Conservation (phyloP, 2,797 vertebrate species). For the Meriones psammophilus region DNA sequence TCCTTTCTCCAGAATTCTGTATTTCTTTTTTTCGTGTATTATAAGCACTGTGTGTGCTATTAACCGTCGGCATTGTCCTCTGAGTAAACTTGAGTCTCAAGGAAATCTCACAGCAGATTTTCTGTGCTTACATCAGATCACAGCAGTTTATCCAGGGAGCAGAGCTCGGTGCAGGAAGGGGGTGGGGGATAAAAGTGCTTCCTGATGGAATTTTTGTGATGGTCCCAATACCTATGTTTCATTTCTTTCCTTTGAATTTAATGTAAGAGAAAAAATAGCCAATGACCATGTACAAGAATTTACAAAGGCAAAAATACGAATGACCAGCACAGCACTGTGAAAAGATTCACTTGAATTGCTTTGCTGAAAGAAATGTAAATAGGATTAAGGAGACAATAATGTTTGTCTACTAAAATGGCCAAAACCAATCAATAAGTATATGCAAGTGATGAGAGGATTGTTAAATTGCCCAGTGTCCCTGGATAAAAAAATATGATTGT, state of each 20-base stretch:
- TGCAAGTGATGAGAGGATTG: background rate
- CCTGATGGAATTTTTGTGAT: background rate
- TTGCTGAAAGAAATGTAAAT: constrained; percentile 7
- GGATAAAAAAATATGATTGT: background rate
- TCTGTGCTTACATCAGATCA: background rate
- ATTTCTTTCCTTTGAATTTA: constrained; percentile 47
- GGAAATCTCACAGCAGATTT: background rate
- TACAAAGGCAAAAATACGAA: constrained; percentile 54
- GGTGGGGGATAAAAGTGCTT: background rate
- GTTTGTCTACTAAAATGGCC: background rate
- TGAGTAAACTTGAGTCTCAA: constrained; percentile 4
- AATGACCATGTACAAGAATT: background rate
- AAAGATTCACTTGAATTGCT: background rate
- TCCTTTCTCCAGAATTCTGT: background rate
- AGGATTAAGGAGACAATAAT: background rate
- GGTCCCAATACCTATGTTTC: background rate
- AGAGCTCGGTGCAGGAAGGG: background rate
- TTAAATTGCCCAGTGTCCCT: background rate
- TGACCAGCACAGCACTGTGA: background rate
- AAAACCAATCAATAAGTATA: constrained; percentile 21
- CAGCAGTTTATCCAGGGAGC: background rate
- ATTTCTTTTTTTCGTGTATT: background rate
- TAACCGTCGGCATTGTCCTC: background rate
- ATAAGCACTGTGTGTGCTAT: background rate
- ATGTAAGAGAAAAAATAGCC: background rate